Evolutionary conservation across 2,113 vertebrate genomes (phyloP), one percentile per base, ranked within the genome.

Genomic region (Enhydra lutris): DNA sequence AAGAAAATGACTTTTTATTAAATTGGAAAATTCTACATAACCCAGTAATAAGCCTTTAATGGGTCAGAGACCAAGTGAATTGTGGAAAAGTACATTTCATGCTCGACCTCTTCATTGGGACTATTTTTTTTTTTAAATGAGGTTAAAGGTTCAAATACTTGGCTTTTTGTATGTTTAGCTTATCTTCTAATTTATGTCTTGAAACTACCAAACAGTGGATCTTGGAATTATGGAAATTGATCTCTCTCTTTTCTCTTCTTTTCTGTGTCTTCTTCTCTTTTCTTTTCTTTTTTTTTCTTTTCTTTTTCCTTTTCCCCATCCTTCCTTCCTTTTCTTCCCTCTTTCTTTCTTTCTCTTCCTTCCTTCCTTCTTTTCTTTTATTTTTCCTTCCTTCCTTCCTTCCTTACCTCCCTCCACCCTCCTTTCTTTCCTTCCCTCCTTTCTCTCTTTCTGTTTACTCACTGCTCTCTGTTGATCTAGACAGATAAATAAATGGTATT

Each of bases 61-160:
- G 47, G 3, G 3, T 36, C 6, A 85, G 9, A 80, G 31, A 42
- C 17, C 20, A 79, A 42, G 24, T 59, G 7, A 79, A 93, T 42
- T 86, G 7, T 82, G 63, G 69, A 80, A 93, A 89, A 88, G 71
- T 78, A 59, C 0, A 93, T 91, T 91, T 39, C 8, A 73, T 42
- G 20, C 2, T 86, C 21, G 6, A 52, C 5, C 4, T 91, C 18
- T 89, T 93, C 10, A 24, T 26, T 78, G 71, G 29, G 55, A 85
- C 0, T 4, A 10, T 63, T 55, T 91, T 74, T 57, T 59, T 95
- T 57, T 6, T 21, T 42, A 6, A 6, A 47, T 39, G 23, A 89
- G 45, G 15, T 80, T 91, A 79, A 96, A 93, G 93, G 34, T 18
- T 84, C 50, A 94, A 90, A 84, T 67, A 92, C 15, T 91, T 91